These are phyloP conservation scores for Macrophya annulata DNA, from an alignment of 2,888 invertebrate species.

Conservation along the genomic window DNA sequence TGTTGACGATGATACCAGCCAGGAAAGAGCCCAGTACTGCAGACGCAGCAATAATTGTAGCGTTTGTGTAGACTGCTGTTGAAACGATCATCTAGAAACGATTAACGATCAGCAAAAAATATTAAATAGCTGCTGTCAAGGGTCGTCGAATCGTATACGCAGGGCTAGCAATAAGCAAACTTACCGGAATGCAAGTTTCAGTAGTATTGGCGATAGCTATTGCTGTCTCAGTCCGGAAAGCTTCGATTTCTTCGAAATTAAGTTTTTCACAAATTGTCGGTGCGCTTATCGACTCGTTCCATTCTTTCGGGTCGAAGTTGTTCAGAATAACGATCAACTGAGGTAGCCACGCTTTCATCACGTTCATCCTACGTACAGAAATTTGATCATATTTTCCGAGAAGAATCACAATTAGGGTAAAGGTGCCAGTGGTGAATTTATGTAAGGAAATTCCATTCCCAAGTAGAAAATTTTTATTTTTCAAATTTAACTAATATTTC, in stretches of 20 bases:
- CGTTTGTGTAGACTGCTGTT: slow-evolving; percentile 72
- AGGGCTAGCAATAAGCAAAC: neutral
- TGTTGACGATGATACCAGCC: slow-evolving; percentile 63
- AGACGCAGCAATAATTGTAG: slow-evolving; percentile 73
- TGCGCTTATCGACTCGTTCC: slow-evolving; percentile 68
- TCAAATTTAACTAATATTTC: neutral
- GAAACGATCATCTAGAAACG: slow-evolving; percentile 69
- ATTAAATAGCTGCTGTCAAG: neutral
- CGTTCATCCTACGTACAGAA: slow-evolving; percentile 80
- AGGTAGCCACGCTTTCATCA: slow-evolving; percentile 83
- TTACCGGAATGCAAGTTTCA: slow-evolving; percentile 64
- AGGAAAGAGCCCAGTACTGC: slow-evolving; percentile 72
- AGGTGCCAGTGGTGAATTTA: neutral
- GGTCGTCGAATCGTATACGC: neutral
- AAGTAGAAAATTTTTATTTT: neutral
- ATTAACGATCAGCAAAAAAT: neutral
- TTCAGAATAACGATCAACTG: slow-evolving; percentile 83
- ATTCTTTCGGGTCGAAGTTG: slow-evolving; percentile 74
- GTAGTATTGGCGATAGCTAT: slow-evolving; percentile 58
- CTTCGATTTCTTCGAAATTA: slow-evolving; percentile 51
- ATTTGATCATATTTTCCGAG: neutral
- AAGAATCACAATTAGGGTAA: neutral
- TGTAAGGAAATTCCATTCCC: neutral
- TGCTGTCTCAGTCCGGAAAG: slow-evolving; percentile 27
- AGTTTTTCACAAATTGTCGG: slow-evolving; percentile 80